Base-by-base conservation (phyloP, 2,113 vertebrate species). In the Pelecanoides urinatrix region DNA sequence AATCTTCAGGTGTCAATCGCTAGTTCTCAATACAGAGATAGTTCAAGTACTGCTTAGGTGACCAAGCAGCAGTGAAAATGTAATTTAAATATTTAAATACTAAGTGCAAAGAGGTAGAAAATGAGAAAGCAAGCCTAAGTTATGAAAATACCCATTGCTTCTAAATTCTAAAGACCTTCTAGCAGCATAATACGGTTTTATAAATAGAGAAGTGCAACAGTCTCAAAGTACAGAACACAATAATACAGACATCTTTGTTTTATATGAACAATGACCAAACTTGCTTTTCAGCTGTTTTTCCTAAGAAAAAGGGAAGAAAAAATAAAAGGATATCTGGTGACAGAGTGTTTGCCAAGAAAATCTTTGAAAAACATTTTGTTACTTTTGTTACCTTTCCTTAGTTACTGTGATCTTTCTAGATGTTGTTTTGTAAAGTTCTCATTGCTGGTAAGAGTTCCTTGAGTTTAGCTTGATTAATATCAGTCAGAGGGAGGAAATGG, bases 241-340 rank as follows among this genome's bases (percentile, higher is more conserved):
- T 19, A 36, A 32, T 45, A 29, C 9, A 16, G 38, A 26, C 42
- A 21, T 29, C 10, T 21, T 61, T 0, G 1, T 44, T 67, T 55
- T 61, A 40, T 2, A 19, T 0, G 0, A 34, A 34, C 16, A 61
- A 3, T 34, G 65, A 40, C 32, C 40, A 44, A n/a, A 62, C 23
- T 63, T 73, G 49, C 71, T 75, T 45, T 38, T 45, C 50, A 16
- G 20, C 1, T 9, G 11, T 12, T 72, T 49, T 66, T 45, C 49
- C 38, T 58, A 77, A 40, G 34, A 25, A 55, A 10, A 40, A 40
- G 25, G 45, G 20, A 21, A 26, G 20, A 32, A 21, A 34, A 40
- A 52, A n/a, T n/a, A 20, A 4, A 29, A 4, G 40, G 5, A 62
- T 13, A 36, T 7, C 22, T 55, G 38, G 13, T 66, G 77, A 18